A percentile compares a stretch with the other conserved stretches of the same genome.
These are phyloP conservation scores for Rachycentron canadum DNA, from an alignment of 2,797 vertebrate species.

Conservation along the genomic window DNA sequence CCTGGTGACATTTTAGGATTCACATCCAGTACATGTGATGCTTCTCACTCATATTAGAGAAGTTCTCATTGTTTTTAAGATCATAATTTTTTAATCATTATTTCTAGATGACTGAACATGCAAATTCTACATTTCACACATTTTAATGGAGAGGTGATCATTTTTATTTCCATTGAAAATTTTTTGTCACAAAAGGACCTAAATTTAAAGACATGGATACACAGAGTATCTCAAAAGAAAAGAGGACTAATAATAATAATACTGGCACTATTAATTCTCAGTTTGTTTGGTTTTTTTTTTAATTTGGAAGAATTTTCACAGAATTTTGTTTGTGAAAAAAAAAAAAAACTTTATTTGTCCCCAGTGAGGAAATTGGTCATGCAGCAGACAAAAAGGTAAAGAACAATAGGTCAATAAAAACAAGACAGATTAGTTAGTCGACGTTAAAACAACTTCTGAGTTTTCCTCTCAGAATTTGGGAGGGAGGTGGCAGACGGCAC, in stretches of 20 bases:
- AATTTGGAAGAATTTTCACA: background rate
- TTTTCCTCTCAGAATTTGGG: no score
- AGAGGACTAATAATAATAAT: background rate
- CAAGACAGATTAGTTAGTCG: no score
- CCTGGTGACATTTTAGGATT: background rate
- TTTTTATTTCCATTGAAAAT: background rate
- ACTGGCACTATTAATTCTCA: background rate
- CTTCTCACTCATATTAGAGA: background rate
- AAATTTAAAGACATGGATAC: background rate
- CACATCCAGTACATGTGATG: background rate
- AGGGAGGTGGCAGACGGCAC: no score
- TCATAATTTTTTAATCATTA: background rate
- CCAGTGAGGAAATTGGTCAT: no score
- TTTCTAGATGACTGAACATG: no score
- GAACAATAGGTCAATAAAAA: no score
- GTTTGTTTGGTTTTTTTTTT: background rate
- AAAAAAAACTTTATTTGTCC: background rate
- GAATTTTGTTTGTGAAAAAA: background rate
- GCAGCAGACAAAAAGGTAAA: no score
- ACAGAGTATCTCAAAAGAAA: background rate
- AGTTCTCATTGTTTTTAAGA: background rate
- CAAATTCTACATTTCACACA: background rate
- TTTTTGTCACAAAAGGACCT: background rate
- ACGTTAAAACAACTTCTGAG: no score
- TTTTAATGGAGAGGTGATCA: background rate